Evolutionary conservation across 2,888 invertebrate species (phyloP).

Genomic region (Scaptodrosophila latifasciaeformis): DNA sequence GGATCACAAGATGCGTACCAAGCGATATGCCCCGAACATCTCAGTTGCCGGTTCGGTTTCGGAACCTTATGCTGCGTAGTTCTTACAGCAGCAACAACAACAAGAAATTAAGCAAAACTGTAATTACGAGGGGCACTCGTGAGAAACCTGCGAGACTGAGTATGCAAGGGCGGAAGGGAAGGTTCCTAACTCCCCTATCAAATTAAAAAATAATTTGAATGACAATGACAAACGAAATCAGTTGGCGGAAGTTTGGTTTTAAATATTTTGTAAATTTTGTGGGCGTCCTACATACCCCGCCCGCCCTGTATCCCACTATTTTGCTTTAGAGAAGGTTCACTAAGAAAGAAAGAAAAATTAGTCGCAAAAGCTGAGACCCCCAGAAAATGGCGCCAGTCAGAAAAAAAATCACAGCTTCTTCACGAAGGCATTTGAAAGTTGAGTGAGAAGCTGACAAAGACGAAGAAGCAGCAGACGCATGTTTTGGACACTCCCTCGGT

Average conservation of each 20-base stretch:
- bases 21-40: constrained; percentile 46
- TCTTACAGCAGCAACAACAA: constrained; percentile 26
- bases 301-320: too few species aligned
- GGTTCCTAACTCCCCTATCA: neutral
- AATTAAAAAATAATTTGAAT: constrained; percentile 42
- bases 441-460: constrained; percentile 11
- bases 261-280: constrained; percentile 68
- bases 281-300: constrained; percentile 40
- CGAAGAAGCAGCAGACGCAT: constrained; percentile 21
- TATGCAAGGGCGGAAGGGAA: neutral
- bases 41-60: constrained; percentile 16
- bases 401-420: constrained; percentile 26
- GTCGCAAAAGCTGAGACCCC: neutral
- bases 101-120: constrained; percentile 35
- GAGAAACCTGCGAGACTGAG: constrained; percentile 38
- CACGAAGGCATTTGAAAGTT: constrained; percentile 45
- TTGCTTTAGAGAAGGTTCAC: too few species aligned
- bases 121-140: constrained; percentile 54
- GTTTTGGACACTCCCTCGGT: constrained; percentile 59
- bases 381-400: neutral
- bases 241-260: constrained; percentile 62
- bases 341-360: too few species aligned
- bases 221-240: constrained; percentile 40
- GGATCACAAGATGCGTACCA: constrained; percentile 44
- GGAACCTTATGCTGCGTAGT: constrained; percentile 20